Percentiles rank a stretch among this genome's conserved stretches.
These are phyloP conservation scores for Neogobius melanostomus DNA, from an alignment of 2,113 vertebrate genomes.

Conservation along the genomic window DNA sequence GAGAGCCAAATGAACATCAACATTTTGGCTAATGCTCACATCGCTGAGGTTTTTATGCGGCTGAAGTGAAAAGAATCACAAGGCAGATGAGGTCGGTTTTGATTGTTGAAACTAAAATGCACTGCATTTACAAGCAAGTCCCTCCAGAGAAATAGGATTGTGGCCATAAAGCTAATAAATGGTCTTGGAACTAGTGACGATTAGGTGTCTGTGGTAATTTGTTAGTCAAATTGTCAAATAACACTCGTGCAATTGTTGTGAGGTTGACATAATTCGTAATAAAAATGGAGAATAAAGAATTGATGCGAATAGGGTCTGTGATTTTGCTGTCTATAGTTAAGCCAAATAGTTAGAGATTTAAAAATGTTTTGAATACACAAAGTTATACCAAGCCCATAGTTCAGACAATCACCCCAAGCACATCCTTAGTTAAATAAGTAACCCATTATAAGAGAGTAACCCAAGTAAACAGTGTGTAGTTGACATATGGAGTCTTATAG, in stretches of 20 bases:
- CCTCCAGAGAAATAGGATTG: not conserved
- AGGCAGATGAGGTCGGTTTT: not conserved
- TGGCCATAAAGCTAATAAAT: not conserved
- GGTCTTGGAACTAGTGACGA: not conserved
- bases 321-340: not conserved
- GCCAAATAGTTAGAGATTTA: too few relatives aligned
- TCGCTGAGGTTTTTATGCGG: not conserved
- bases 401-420: not conserved
- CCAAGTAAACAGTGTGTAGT: not conserved
- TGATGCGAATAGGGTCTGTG: not conserved
- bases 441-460: not conserved
- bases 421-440: not conserved
- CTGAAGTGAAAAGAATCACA: not conserved
- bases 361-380: not conserved
- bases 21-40: not conserved
- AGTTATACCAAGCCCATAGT: not conserved
- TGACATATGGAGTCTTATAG: not conserved
- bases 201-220: not conserved
- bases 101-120: slow-evolving; percentile 8
- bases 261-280: not conserved
- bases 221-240: not conserved
- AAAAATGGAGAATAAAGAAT: not conserved
- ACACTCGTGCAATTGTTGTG: not conserved
- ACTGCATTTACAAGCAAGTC: slow-evolving; percentile 2
- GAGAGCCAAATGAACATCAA: slow-evolving; percentile 12